Evolutionary conservation across 2,888 invertebrate genomes (phyloP), one percentile per base, ranked within the genome.

Genomic region (Rosalia funebris): DNA sequence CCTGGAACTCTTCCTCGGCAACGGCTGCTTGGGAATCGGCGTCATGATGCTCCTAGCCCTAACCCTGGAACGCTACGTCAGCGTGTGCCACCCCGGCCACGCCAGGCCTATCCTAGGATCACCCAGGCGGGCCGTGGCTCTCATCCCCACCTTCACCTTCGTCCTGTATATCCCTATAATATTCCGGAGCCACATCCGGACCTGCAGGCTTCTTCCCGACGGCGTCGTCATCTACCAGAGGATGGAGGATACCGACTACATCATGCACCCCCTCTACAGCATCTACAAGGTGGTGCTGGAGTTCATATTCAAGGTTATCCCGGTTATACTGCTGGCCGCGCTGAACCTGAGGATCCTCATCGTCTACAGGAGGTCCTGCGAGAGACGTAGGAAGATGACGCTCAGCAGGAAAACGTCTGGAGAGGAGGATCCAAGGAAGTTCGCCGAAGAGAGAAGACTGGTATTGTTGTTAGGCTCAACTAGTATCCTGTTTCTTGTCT

Each of bases 1-100:
- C 72, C 80, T 90, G 68, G 90, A 90, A 77, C 85, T 90, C 45
- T 89, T 89, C 69, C 82, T 90, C 39, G 89, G 90, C 53, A 91
- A 91, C 74, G 89, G 88, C 16, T 90, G 89, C 72, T 80, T 89
- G 63, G 89, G 91, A 32, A 87, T 89, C n/a, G 90, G 91, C 54
- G 91, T 91, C 1, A 86, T 91, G 85, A 88, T 91, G 88, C 85
- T 91, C 10, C 82, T 91, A 50, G 89, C 90, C 7, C 83, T 91
- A 69, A 91, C 91, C 12, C 84, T 90, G 60, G 91, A 91, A 76
- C 84, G 91, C 37, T 91, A 89, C 79, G 86, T 90, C 25, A 90
- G 90, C 61, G 90, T 91, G 3, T 91, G 91, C 71, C 89, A 88
- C 80, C 90, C 91, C 1, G 87, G 89, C 2, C 86, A 87, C 69